These are phyloP conservation scores for Mormyrops attenuatus DNA, from an alignment of 2,797 vertebrate genomes.

Conservation along the genomic window DNA sequence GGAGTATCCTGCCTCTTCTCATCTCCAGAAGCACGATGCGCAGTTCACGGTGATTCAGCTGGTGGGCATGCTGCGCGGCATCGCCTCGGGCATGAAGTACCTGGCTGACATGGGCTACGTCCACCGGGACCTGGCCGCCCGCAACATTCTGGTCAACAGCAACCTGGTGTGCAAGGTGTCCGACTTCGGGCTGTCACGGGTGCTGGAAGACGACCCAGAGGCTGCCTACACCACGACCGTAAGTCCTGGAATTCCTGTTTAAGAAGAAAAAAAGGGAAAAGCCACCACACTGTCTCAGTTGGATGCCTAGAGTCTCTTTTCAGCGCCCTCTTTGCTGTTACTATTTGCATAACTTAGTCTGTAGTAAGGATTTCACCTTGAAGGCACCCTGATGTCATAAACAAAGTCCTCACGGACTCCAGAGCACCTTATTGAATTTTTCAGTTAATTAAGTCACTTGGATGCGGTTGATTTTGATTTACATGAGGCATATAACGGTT, in stretches of 20 bases:
- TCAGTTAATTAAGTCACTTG: conserved; percentile 3
- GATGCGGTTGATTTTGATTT: background rate
- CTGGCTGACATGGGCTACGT: conserved; percentile 79
- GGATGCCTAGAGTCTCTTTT: background rate
- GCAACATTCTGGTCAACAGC: conserved; percentile 88
- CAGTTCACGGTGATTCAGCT: conserved; percentile 79
- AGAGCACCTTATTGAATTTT: conserved; percentile 4
- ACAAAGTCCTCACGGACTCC: background rate
- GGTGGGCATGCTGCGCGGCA: conserved; percentile 81
- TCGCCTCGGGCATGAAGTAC: conserved; percentile 89
- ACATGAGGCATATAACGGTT: background rate
- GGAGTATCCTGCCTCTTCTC: background rate
- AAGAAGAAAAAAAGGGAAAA: too few species aligned
- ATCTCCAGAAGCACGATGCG: conserved; percentile 77
- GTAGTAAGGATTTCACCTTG: background rate
- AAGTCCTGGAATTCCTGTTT: background rate
- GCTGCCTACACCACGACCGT: conserved; percentile 79
- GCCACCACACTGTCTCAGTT: background rate
- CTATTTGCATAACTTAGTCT: background rate
- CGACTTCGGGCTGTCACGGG: conserved; percentile 89
- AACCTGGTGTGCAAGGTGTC: conserved; percentile 95
- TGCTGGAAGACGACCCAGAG: conserved; percentile 89
- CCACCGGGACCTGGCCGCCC: conserved; percentile 81
- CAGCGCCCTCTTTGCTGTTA: background rate
- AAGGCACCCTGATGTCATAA: conserved; percentile 2